Conservation (phyloP, 92 coral and sea anemone genomes). For the Actinernus sp. region DNA sequence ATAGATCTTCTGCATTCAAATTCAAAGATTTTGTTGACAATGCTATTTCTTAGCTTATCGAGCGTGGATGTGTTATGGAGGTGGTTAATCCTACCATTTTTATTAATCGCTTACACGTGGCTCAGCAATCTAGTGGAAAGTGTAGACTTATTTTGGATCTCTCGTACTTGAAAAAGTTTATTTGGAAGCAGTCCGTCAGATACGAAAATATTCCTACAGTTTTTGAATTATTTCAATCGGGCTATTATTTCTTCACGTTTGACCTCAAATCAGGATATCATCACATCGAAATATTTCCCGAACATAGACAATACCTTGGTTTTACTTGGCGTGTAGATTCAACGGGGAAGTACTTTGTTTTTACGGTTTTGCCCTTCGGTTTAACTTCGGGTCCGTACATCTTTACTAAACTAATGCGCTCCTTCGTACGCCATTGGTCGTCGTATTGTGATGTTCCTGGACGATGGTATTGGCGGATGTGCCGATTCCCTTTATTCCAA, state of each 20-base stretch:
- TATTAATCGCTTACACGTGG: constrained; percentile 26
- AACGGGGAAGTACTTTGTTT: constrained; percentile 17
- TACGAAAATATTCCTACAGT: constrained; percentile 5
- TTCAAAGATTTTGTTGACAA: constrained; percentile 42
- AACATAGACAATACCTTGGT: constrained; percentile 28
- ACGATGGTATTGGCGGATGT: too few species aligned
- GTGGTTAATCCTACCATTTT: constrained; percentile 14
- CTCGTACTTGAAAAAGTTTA: constrained; percentile 31
- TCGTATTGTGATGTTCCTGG: too few species aligned
- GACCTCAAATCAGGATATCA: constrained; percentile 55
- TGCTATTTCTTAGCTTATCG: constrained; percentile 36
- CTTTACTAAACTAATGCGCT: constrained; percentile 36
- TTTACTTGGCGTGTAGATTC: constrained; percentile 37
- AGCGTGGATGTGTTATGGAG: constrained; percentile 40
- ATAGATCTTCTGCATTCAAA: constrained; percentile 34
- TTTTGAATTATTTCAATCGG: constrained; percentile 12
- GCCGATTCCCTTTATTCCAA: too few species aligned
- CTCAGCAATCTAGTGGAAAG: constrained; percentile 20
- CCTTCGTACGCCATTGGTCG: constrained; percentile 38
- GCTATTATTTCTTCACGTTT: constrained; percentile 28
- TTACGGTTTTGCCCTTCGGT: constrained; percentile 45
- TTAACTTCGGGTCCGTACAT: constrained; percentile 58
- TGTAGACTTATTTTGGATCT: constrained; percentile 34
- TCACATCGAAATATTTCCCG: constrained; percentile 37
- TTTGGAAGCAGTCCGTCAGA: constrained; percentile 27